Evolutionary conservation across 2,888 invertebrate species (phyloP), one percentile per base, ranked within the genome.

Genomic region (Ophraella communa): DNA sequence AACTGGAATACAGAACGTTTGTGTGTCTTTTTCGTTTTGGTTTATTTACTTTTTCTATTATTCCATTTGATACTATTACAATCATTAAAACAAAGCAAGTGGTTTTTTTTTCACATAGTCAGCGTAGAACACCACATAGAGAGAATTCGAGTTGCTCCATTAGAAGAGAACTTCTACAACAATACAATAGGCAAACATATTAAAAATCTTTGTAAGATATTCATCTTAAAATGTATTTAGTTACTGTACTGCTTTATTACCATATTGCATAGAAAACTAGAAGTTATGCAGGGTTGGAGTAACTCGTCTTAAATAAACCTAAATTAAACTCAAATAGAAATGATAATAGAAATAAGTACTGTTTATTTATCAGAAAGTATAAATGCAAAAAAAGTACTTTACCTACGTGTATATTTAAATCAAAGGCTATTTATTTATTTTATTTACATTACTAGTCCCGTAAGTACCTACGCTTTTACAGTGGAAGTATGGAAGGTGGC

Each of bases 161-260:
- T 51, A 51, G 49, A 60, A 44, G 39, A 42, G 30, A 21, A 59
- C 14, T 42, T 18, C 10, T 42, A 45, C 23, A 66, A 73, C 73
- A 74, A 72, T 73, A 75, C 74, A 74, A 75, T 74, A 73, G 75
- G 68, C 66, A 69, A 67, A 64, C 64, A 65, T 68, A 71, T 71
- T 69, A 74, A 73, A 74, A 73, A 70, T 72, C 51, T 65, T 58
- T 18, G 44, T 60, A 66, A 71, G 74, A 74, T 75, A 75, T 74
- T 74, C 74, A 75, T 75, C 75, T 73, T 66, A 63, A 14, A 68
- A 42, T 69, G 73, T 68, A 67, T 72, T 73, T 73, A 73, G 66
- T 68, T 64, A 68, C 64, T 64, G 69, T 64, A 66, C 72, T 73
- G 75, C 73, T 76, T 76, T 75, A 76, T 76, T 75, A 76, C 74